A percentile compares a stretch with the other conserved stretches of the same genome.
Evolutionary conservation across 2,888 invertebrate genomes (phyloP).

Genomic region (Drosophila melanocephala): DNA sequence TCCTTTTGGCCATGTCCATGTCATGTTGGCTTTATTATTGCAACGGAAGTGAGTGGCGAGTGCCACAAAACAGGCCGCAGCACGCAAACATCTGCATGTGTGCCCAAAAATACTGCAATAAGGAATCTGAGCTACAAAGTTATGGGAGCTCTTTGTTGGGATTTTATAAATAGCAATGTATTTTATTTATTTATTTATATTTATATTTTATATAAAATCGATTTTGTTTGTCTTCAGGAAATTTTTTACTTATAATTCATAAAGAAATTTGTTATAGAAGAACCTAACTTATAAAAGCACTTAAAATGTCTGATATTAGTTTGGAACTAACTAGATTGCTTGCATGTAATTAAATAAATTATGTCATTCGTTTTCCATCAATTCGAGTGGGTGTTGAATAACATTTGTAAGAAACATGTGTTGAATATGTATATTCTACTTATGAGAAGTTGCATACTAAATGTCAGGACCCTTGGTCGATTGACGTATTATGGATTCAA

Average conservation of each 20-base stretch:
- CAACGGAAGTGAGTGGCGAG: constrained; percentile 63
- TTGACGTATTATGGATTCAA: constrained; percentile 1
- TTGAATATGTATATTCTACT: constrained; percentile 21
- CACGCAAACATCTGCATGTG: constrained; percentile 28
- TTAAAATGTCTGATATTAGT: neutral
- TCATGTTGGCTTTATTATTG: constrained; percentile 60
- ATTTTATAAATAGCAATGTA: neutral
- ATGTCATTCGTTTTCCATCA: constrained; percentile 5
- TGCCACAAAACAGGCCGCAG: constrained; percentile 45
- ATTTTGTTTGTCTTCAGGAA: neutral
- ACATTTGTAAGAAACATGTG: neutral
- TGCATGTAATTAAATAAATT: constrained; percentile 8
- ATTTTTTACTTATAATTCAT: neutral
- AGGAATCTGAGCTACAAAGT: neutral
- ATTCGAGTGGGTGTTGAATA: constrained; percentile 2
- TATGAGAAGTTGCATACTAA: neutral
- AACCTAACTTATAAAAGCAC: neutral
- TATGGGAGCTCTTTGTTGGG: neutral
- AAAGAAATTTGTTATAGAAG: neutral
- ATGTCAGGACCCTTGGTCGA: neutral
- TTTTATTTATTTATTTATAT: neutral
- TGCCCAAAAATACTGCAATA: constrained; percentile 18
- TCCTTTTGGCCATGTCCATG: constrained; percentile 48
- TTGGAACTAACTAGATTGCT: neutral
- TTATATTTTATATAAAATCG: neutral